Evolutionary conservation across 2,113 vertebrate genomes (phyloP), one percentile per base, ranked within the genome.

Genomic region (Glaucomys volans): DNA sequence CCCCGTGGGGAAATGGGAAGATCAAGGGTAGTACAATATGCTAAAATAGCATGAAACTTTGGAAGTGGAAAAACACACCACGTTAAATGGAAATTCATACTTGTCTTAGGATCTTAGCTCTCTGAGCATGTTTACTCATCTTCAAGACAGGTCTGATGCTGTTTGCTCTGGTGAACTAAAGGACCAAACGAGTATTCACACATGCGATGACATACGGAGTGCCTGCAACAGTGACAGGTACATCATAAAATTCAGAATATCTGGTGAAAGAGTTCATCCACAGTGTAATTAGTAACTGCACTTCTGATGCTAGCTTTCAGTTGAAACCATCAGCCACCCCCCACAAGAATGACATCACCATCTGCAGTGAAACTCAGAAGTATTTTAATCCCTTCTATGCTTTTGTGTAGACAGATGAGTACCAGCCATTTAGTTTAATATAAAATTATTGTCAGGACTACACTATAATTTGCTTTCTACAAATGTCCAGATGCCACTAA

Each of bases 401-500:
- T 54, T 95, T 96, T 93, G 83, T 88, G 67, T 57, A 92, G 95
- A 96, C 86, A 97, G 94, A 96, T 89, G 91, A 96, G 86, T 84
- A 88, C 32, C 81, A 83, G 91, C 35, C 83, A 91, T 90, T 97
- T 95, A 91, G 52, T 87, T 96, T 94, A 95, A 94, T 80, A 96
- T 44, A 94, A 95, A 97, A 97, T 97, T 96, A 95, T 77, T 66
- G 59, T 94, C 54, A 84, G 71, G 74, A 93, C 35, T 76, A 86
- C 40, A 37, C 90, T 82, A 77, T 92, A 87, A 97, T 97, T 96
- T 96, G 71, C 62, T 77, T 97, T 82, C 91, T 86, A 94, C 74
- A 89, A 92, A 86, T 91, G 64, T 88, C 88, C 97, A 97, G 93
- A 98, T 96, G 95, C 89, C 88, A 66, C 85, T 91, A 94, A 96